Conservation (phyloP, 2,113 vertebrate species). For the Pristiophorus japonicus region DNA sequence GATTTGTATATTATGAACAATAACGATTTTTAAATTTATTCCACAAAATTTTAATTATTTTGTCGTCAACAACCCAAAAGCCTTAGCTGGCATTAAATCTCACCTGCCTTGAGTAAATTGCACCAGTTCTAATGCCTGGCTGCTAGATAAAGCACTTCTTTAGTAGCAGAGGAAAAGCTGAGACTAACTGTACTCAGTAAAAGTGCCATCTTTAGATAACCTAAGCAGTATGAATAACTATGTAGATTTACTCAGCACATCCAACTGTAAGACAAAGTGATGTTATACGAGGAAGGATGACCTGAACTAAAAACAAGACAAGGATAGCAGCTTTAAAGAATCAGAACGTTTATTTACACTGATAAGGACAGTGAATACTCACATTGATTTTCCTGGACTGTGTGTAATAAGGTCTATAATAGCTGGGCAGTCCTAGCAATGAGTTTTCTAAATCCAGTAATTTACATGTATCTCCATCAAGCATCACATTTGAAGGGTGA, state of each 20-base stretch:
- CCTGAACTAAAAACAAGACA: too few species aligned
- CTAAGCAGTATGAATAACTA: background rate
- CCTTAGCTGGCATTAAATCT: background rate
- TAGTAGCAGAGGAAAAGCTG: background rate
- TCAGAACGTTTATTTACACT: background rate
- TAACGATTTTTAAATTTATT: background rate
- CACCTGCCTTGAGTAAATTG: background rate
- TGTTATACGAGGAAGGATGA: background rate
- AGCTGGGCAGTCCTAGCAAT: slow-evolving; percentile 80
- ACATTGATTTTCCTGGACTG: slow-evolving; percentile 92
- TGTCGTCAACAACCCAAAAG: background rate
- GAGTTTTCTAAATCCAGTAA: slow-evolving; percentile 87
- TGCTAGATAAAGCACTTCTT: background rate
- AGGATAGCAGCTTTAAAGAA: background rate
- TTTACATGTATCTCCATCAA: slow-evolving; percentile 81
- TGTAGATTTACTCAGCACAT: background rate
- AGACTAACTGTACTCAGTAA: background rate
- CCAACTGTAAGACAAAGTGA: background rate
- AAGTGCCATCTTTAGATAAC: background rate
- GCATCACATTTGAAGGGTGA: slow-evolving; percentile 76
- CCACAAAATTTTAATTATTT: background rate
- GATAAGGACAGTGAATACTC: slow-evolving; percentile 44
- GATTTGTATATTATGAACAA: background rate
- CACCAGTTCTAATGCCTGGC: background rate
- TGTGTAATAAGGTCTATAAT: slow-evolving; percentile 73